phyloP scores from a whole-genome alignment of 1,140 invertebrate genomes.

The Cryptotermes secundus region DNA sequence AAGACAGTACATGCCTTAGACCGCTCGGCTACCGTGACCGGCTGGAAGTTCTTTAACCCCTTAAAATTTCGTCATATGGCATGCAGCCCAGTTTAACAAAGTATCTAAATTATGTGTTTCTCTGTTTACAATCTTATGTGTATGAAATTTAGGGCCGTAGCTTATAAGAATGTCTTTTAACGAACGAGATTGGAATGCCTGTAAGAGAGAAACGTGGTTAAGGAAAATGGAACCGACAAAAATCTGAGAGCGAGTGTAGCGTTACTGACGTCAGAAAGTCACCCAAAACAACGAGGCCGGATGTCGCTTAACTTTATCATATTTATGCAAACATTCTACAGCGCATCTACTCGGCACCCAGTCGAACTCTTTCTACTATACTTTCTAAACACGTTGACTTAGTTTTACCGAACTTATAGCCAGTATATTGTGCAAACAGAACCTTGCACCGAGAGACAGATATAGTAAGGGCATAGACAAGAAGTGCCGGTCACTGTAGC shows the following conservation, averaged over 20 bases:
- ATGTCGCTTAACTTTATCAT: background rate
- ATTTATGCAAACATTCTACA: background rate
- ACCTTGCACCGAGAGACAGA: no score
- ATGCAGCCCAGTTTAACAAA: background rate
- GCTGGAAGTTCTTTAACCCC: background rate
- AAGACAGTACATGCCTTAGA: no score
- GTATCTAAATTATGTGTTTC: background rate
- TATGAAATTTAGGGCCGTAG: background rate
- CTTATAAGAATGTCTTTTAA: background rate
- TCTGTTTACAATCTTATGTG: background rate
- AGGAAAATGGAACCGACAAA: background rate
- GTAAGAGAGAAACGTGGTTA: background rate
- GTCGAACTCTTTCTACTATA: background rate
- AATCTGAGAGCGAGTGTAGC: background rate
- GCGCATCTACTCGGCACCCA: background rate
- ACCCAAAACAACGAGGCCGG: background rate
- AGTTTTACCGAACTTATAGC: background rate
- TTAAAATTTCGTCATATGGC: background rate
- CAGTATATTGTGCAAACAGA: no score
- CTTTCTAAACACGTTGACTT: background rate
- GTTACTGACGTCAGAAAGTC: background rate
- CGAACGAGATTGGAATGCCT: background rate
- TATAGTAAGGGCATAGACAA: no score
- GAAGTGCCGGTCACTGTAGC: no score
- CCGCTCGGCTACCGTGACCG: no score